Evolutionary conservation across 2,888 invertebrate genomes (phyloP).

Genomic region (Aleiodes leptofemur): DNA sequence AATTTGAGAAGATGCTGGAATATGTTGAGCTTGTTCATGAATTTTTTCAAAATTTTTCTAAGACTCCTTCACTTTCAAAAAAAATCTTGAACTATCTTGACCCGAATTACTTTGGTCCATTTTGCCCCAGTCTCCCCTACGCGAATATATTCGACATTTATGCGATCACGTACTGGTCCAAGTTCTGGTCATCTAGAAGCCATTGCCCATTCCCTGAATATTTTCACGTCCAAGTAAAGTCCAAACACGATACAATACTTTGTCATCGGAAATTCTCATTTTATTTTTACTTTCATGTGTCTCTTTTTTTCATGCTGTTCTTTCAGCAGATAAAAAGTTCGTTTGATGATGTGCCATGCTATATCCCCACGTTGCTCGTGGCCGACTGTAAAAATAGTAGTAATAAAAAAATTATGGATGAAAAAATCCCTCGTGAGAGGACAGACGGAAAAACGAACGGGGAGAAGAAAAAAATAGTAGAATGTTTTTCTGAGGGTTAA

Average conservation of each 20-base stretch:
- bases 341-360: not conserved
- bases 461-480: not conserved
- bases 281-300: not conserved
- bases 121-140: no score
- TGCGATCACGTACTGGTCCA: no score
- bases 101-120: no score
- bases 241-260: not conserved
- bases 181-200: not conserved
- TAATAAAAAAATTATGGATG: not conserved
- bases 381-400: no score
- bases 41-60: no score
- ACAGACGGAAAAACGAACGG: not conserved
- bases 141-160: no score
- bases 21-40: no score
- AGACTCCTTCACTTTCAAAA: no score
- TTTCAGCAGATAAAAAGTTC: not conserved
- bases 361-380: no score
- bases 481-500: no score
- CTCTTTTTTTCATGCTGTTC: not conserved
- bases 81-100: no score
- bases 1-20: no score
- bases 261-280: not conserved
- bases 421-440: not conserved
- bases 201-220: not conserved
- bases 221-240: not conserved